phyloP scores from a whole-genome alignment of 2,797 vertebrate species.

The Sparidentex hasta region DNA sequence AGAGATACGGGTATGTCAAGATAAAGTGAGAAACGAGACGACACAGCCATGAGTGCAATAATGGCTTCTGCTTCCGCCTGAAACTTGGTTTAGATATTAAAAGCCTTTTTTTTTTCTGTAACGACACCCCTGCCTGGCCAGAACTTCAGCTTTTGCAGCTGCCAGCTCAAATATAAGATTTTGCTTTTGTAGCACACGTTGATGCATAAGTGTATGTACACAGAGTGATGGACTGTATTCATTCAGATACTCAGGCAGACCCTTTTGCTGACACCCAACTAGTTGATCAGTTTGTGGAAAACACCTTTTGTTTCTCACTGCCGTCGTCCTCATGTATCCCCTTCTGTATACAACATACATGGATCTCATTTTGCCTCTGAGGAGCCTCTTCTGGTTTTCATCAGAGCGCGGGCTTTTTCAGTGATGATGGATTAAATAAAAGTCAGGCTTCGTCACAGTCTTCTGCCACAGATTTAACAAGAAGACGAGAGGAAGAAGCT shows the following conservation, averaged over 20 bases:
- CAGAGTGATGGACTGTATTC: not conserved
- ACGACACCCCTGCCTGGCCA: not conserved
- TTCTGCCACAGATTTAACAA: not conserved
- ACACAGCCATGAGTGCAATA: too few relatives aligned
- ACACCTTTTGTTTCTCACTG: not conserved
- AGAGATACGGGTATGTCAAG: too few relatives aligned
- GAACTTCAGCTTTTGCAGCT: not conserved
- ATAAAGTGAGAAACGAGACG: too few relatives aligned
- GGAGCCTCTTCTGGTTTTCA: not conserved
- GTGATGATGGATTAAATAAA: conserved; percentile 4
- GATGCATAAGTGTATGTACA: not conserved
- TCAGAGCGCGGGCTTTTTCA: not conserved
- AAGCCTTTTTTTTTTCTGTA: too few relatives aligned
- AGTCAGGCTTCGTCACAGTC: not conserved
- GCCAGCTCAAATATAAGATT: too few relatives aligned
- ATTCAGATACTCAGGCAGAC: not conserved
- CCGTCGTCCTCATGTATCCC: not conserved
- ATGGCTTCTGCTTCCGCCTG: too few relatives aligned
- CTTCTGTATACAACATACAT: not conserved
- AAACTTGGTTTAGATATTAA: too few relatives aligned
- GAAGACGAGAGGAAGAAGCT: not conserved
- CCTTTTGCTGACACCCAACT: not conserved
- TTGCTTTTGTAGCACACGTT: not conserved
- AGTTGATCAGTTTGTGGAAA: not conserved
- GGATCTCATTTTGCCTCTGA: not conserved